Evolutionary conservation across 2,797 vertebrate species (phyloP).

Genomic region (Epinephelus coioides): DNA sequence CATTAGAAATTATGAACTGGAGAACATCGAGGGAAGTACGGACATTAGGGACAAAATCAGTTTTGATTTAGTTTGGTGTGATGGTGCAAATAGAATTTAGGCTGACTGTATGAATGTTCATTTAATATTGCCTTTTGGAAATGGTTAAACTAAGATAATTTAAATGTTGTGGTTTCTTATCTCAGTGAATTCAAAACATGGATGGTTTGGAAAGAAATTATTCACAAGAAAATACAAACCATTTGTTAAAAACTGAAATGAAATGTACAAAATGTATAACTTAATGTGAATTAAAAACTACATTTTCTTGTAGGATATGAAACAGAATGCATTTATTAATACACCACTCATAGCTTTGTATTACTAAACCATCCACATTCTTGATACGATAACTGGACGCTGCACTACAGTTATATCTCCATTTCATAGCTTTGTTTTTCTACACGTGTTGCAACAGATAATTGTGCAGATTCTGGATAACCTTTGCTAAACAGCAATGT

Average conservation of each 20-base stretch:
- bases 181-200: not conserved
- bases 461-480: slow-evolving; percentile 71
- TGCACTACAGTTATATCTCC: slow-evolving; percentile 30
- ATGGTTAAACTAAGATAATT: not conserved
- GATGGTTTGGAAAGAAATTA: not conserved
- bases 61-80: slow-evolving; percentile 7
- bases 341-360: not conserved
- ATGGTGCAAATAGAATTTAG: not conserved
- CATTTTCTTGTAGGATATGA: not conserved
- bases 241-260: not conserved
- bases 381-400: not conserved
- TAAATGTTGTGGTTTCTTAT: not conserved
- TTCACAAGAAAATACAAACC: not conserved
- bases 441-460: slow-evolving; percentile 70
- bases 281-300: not conserved
- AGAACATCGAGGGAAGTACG: not conserved
- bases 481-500: slow-evolving; percentile 81
- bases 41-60: not conserved
- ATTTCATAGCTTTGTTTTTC: slow-evolving; percentile 35
- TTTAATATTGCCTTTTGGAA: not conserved
- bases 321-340: not conserved
- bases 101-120: not conserved
- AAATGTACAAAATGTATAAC: not conserved
- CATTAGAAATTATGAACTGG: slow-evolving; percentile 12
- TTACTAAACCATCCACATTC: not conserved